Evolutionary conservation across 92 coral and sea anemone genomes (phyloP), one percentile per base, ranked within the genome.

Genomic region (Pocillopora meandrina): DNA sequence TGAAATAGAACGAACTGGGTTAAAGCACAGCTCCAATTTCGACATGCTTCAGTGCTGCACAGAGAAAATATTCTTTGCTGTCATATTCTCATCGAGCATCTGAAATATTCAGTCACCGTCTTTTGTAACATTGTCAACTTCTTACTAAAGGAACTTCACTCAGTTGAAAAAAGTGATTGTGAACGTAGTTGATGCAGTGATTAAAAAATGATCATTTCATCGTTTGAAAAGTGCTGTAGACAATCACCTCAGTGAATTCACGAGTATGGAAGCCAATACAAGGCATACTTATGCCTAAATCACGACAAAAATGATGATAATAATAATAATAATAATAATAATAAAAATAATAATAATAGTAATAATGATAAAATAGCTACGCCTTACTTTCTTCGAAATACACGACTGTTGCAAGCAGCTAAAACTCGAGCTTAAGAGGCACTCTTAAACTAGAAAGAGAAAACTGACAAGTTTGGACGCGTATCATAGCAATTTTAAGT

Each of bases 31-130:
- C 78, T 16, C n/a, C 14, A 58, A 33, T 59, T 52, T 63, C 49
- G 86, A 35, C 56, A 74, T 20, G 86, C 80, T 26, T 83, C 72
- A 62, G 26, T 63, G 61, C n/a, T 12, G 17, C 67, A 60, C 20
- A 12, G 14, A 5, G 57, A 81, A 69, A 81, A 69, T 72, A 72
- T 35, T 68, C 35, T 10, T 17, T 21, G 2, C 72, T 33, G 76
- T 19, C 12, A 69, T 80, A 18, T 59, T 80, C 49, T 56, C 76
- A 57, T 26, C 59, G 66, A 56, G 75, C 26, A 21, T 33, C 14
- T 59, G 62, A 68, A 6, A 49, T 35, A 1, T 26, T 34, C 33
- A 31, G 35, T 18, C 7, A 19, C 60, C 65, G n/a, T 33, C 18
- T 15, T 31, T 26, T 65, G 84, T 66, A 19, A 33, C 80, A 23